Conservation (phyloP, 2,797 vertebrate genomes). For the Presbytis comata region DNA sequence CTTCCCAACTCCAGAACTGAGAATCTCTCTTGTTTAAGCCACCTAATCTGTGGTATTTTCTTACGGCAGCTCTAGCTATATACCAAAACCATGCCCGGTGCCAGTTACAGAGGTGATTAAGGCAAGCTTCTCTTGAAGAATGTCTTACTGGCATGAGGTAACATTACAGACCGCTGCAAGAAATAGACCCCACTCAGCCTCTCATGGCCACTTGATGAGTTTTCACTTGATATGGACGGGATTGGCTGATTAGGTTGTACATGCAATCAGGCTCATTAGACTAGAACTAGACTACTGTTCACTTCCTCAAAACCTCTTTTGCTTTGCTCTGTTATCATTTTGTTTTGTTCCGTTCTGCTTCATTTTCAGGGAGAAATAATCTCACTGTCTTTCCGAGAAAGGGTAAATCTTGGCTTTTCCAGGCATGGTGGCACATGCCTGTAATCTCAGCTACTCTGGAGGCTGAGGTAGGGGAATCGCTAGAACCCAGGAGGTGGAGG, state of each 20-base stretch:
- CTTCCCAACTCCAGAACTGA: background rate
- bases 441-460: background rate
- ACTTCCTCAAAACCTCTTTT: background rate
- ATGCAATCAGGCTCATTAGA: background rate
- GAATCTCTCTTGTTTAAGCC: background rate
- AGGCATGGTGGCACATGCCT: fast-evolving
- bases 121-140: background rate
- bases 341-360: background rate
- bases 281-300: background rate
- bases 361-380: background rate
- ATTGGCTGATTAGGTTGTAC: background rate
- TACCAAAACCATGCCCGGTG: background rate
- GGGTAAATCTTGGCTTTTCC: background rate
- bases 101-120: background rate
- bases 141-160: background rate
- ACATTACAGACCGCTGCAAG: background rate
- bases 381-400: background rate
- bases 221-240: background rate
- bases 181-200: background rate
- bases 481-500: background rate
- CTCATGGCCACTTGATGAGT: background rate
- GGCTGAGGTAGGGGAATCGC: background rate
- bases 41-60: background rate
- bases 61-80: background rate
- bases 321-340: background rate